A percentile compares a stretch with the other conserved stretches of the same genome.
phyloP scores from a whole-genome alignment of 2,797 vertebrate genomes.

The Muscicapa striata region DNA sequence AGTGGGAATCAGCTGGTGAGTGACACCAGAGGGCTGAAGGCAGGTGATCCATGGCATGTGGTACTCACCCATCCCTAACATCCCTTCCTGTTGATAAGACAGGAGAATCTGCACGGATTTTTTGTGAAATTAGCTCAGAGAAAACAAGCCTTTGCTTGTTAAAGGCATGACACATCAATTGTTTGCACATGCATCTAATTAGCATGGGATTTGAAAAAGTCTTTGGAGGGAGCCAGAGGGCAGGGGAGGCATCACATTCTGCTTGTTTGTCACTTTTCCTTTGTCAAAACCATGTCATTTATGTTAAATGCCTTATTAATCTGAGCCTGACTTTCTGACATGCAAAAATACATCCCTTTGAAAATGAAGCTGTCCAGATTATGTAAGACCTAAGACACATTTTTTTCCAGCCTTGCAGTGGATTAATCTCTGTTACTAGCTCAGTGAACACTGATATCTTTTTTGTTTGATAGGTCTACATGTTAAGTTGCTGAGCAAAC shows the following conservation, averaged over 20 bases:
- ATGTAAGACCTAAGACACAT: not conserved
- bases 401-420: constrained; percentile 7
- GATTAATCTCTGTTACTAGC: constrained; percentile 27
- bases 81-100: not conserved
- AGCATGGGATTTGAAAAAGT: not conserved
- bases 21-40: not conserved
- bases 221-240: not conserved
- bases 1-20: not conserved
- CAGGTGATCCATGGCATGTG: accelerated
- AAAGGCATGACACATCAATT: not conserved
- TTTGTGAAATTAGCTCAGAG: not conserved
- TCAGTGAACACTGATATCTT: constrained; percentile 6
- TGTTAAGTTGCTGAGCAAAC: not conserved
- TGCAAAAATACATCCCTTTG: not conserved
- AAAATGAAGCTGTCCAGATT: not conserved
- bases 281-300: constrained; percentile 15
- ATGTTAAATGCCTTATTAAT: not conserved
- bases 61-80: not conserved
- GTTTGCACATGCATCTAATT: not conserved
- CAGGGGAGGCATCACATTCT: not conserved
- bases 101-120: not conserved
- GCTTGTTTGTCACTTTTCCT: not conserved
- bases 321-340: constrained; percentile 16
- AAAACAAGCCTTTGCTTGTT: not conserved
- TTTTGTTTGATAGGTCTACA: constrained; percentile 9